These are phyloP conservation scores for Drosophila tanythrix DNA, from an alignment of 2,888 invertebrate species.

Conservation along the genomic window DNA sequence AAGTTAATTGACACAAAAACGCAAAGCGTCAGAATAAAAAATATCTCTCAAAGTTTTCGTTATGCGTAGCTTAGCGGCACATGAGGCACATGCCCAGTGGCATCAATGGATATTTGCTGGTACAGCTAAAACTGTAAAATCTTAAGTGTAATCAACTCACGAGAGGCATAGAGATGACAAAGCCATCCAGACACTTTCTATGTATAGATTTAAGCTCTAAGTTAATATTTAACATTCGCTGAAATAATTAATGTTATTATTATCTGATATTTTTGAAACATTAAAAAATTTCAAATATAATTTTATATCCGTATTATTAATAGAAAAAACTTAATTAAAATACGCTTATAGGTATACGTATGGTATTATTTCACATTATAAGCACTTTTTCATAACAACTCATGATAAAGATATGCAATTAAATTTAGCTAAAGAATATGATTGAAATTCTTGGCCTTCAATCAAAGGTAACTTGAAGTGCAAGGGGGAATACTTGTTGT, in stretches of 20 bases:
- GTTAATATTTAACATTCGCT: not conserved
- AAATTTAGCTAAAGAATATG: not conserved
- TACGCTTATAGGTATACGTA: not conserved
- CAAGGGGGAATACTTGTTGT: not conserved
- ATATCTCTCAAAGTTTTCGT: conserved; percentile 29
- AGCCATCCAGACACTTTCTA: conserved; percentile 23
- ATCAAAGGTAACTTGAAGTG: not conserved
- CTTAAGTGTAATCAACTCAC: conserved; percentile 25
- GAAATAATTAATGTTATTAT: not conserved
- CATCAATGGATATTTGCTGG: conserved; percentile 43
- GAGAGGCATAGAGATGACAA: not conserved
- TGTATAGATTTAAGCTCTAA: not conserved
- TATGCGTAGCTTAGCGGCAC: conserved; percentile 52
- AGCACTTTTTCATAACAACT: not conserved
- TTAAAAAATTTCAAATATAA: not conserved
- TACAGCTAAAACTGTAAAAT: conserved; percentile 41
- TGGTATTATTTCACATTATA: not conserved
- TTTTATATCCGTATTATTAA: not conserved
- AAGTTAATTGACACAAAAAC: conserved; percentile 53
- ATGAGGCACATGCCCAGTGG: conserved; percentile 52
- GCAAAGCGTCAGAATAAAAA: conserved; percentile 20
- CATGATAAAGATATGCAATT: not conserved
- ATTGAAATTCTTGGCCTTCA: not conserved
- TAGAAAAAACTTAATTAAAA: not conserved
- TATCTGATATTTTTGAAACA: not conserved